A percentile compares a stretch with the other conserved stretches of the same genome.
These are phyloP conservation scores for Squalus acanthias DNA, from an alignment of 2,797 vertebrate species.

Conservation along the genomic window DNA sequence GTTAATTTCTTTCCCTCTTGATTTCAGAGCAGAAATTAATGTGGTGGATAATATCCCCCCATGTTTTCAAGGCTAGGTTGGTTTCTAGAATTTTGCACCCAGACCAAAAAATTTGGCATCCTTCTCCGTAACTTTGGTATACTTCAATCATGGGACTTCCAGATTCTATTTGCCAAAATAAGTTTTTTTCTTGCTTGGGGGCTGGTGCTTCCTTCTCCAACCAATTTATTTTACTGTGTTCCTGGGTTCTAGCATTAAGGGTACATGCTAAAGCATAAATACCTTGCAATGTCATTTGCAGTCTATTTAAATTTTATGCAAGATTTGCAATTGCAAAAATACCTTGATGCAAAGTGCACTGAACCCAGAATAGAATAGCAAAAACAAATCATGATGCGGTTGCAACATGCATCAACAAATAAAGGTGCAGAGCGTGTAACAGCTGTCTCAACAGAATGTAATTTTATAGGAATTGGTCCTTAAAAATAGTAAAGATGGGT, in stretches of 20 bases:
- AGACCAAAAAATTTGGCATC: not conserved
- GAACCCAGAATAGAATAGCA: not conserved
- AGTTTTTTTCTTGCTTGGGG: not conserved
- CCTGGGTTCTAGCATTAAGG: not conserved
- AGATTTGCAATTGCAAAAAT: slow-evolving; percentile 6
- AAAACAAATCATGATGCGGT: not conserved
- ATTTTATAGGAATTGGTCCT: not conserved
- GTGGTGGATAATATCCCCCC: not conserved
- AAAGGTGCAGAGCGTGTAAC: not conserved
- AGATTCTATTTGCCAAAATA: not conserved
- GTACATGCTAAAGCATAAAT: not conserved
- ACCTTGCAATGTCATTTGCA: not conserved
- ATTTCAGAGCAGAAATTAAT: not conserved
- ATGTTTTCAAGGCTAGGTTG: not conserved
- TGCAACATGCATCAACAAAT: not conserved
- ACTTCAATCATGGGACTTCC: not conserved
- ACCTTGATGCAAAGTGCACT: not conserved
- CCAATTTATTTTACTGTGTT: not conserved
- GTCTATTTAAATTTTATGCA: not conserved
- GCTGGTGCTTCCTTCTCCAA: not conserved
- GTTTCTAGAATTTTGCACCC: not conserved
- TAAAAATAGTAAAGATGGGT: slow-evolving; percentile 8
- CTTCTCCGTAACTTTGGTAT: not conserved
- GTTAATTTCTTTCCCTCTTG: not conserved
- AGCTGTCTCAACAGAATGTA: not conserved